Evolutionary conservation across 2,888 invertebrate species (phyloP).

Genomic region (Dendrolimus pini): DNA sequence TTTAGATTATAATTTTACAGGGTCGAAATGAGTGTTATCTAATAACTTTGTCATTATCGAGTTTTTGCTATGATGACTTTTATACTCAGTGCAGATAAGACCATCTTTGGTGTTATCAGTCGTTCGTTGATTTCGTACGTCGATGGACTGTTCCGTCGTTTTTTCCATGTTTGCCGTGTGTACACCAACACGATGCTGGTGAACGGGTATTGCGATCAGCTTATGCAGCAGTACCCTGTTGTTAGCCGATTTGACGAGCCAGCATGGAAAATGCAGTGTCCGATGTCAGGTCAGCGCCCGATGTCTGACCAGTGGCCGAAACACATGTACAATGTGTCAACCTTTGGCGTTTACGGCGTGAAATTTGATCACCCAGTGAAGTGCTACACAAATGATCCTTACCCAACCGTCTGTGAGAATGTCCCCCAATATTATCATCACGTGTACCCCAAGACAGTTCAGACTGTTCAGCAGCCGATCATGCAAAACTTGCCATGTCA

Average conservation of each 20-base stretch:
- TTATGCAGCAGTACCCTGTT: conserved; percentile 41
- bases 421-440: conserved; percentile 32
- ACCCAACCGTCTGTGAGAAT: conserved; percentile 26
- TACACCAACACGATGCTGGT: conserved; percentile 41
- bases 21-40: conserved; percentile 48
- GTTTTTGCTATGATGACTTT: conserved; percentile 60
- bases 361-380: conserved; percentile 37
- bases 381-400: conserved; percentile 38
- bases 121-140: conserved; percentile 57
- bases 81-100: conserved; percentile 55
- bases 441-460: conserved; percentile 26
- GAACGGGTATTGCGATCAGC: conserved; percentile 33
- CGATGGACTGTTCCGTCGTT: conserved; percentile 57
- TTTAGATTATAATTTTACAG: conserved; percentile 12
- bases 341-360: conserved; percentile 32
- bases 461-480: conserved; percentile 29
- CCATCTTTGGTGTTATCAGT: conserved; percentile 67
- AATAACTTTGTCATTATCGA: conserved; percentile 52
- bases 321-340: conserved; percentile 31
- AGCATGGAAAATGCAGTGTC: conserved; percentile 52
- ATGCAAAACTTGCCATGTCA: conserved; percentile 66
- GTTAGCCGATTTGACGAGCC: conserved; percentile 39
- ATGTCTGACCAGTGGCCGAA: conserved; percentile 45
- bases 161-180: conserved; percentile 22
- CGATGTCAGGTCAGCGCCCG: conserved; percentile 46